Evolutionary conservation across 2,888 invertebrate genomes (phyloP), one percentile per base, ranked within the genome.

Genomic region (Subacronicta megacephala): DNA sequence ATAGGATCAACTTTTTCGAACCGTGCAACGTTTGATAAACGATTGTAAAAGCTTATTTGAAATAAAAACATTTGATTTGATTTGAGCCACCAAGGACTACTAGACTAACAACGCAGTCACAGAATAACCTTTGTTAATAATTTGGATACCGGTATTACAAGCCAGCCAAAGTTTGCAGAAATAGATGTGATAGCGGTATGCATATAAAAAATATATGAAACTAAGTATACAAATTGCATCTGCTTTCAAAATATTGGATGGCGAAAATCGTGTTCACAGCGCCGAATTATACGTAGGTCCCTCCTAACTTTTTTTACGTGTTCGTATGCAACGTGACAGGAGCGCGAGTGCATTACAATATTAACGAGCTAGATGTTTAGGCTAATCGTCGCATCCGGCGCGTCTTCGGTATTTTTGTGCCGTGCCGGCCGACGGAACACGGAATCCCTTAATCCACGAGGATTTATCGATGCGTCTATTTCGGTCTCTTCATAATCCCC

Each of bases 391-490:
- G 90, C 92, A 94, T 94, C 94, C 94, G 93, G 92, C 90, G 90
- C 87, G 85, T 87, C 87, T 86, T 87, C 82, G 88, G 85, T 94
- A 93, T 94, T 94, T 94, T 94, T 94, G 92, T 94, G 88, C 89
- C 87, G 86, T 84, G 87, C 87, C 88, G 88, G 85, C 92, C 86
- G 89, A 90, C 91, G 93, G 93, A 93, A 93, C 92, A 92, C 87
- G 77, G 86, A 84, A 94, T 93, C 93, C 90, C 89, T 92, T 94
- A 94, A 94, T 93, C 94, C 94, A 82, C 64, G 81, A 84, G 94
- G 91, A 93, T 94, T 92, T 89, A n/a, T n/a, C n/a, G 87, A 92
- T 89, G 89, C 93, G 90, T 93, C 94, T 94, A 94, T 94, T 94
- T 94, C 88, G 93, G 94, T 93, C 92, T 90, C 89, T 88, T 93